Evolutionary conservation across 2,113 vertebrate species (phyloP).

Genomic region (Pomatorhinus ruficollis): DNA sequence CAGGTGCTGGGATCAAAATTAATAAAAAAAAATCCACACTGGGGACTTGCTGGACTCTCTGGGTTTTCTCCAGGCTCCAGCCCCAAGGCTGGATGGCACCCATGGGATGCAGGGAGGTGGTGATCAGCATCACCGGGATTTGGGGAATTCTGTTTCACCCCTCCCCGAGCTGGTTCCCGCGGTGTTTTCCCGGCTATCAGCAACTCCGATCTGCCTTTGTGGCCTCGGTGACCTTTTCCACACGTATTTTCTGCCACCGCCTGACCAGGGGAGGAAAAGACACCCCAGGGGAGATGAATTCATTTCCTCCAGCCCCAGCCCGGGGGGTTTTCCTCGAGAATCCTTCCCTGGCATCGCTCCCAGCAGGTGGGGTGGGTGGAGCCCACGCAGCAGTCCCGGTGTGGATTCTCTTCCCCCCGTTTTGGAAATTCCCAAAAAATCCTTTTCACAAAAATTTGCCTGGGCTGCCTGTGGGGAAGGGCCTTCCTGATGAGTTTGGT

Average conservation of each 20-base stretch:
- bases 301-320: background rate
- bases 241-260: background rate
- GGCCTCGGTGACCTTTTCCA: background rate
- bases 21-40: background rate
- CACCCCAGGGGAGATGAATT: background rate
- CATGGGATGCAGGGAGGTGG: accelerated
- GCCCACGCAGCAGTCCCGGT: accelerated
- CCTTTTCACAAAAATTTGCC: background rate
- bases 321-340: background rate
- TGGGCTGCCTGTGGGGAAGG: accelerated
- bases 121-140: accelerated
- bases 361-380: background rate
- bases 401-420: accelerated
- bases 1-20: background rate
- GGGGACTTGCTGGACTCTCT: background rate
- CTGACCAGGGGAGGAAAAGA: background rate
- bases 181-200: background rate
- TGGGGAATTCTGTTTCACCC: background rate
- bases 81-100: accelerated
- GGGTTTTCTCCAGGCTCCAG: background rate
- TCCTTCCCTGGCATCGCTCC: accelerated
- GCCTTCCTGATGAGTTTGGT: too few species aligned
- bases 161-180: accelerated
- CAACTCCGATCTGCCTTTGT: background rate
- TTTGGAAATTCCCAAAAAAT: background rate